A percentile compares a stretch with the other conserved stretches of the same genome.
Conservation (phyloP, 2,113 vertebrate genomes). For the Peromyscus maniculatus region DNA sequence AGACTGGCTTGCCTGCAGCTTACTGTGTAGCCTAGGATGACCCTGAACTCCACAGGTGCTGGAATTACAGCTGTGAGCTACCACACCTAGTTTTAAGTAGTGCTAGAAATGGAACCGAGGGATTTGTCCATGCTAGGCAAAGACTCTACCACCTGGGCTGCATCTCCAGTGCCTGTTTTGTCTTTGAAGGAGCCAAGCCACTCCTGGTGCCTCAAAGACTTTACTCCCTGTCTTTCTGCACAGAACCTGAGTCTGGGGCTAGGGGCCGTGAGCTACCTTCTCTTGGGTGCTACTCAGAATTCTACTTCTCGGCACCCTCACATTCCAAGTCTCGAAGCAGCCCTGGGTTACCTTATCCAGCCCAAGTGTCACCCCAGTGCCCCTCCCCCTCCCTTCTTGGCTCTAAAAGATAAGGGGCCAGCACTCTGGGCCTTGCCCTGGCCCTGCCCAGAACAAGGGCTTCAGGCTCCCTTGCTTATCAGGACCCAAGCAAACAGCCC, state of each 20-base stretch:
- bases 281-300: not conserved
- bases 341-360: not conserved
- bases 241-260: not conserved
- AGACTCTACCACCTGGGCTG: too few species aligned
- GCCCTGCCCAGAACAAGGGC: constrained; percentile 30
- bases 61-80: not conserved
- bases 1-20: not conserved
- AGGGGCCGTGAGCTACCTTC: not conserved
- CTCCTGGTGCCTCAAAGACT: too few species aligned
- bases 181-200: not conserved
- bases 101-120: not conserved
- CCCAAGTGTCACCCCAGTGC: not conserved
- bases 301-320: not conserved
- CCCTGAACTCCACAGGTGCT: not conserved
- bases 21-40: not conserved
- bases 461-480: constrained; percentile 55
- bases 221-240: not conserved
- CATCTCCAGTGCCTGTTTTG: not conserved
- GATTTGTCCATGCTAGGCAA: not conserved
- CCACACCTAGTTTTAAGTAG: not conserved
- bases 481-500: constrained; percentile 45
- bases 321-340: not conserved
- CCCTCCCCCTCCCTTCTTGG: not conserved
- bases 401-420: constrained; percentile 39
- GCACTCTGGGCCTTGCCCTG: not conserved